Base-by-base conservation (phyloP, 2,113 vertebrate species). In the Proteles cristata region DNA sequence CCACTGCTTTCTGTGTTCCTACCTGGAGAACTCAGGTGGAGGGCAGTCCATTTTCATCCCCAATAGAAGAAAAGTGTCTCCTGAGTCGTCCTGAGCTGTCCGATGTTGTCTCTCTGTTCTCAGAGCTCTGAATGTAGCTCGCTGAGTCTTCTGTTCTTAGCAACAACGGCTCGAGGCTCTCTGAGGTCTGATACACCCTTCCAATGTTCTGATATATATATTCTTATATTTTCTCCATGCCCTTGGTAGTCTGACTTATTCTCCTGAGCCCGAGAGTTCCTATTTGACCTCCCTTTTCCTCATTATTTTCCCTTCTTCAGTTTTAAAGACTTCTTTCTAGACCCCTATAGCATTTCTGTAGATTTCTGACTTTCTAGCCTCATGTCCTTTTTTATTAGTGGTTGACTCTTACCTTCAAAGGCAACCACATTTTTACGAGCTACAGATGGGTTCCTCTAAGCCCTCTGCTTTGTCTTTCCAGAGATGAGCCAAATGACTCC, bases 71-170 rank as follows among this genome's bases (percentile, higher is more conserved):
- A n/a, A 58, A 33, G 26, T 8, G 1, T 17, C 17, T 19, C 69
- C 25, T 0, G n/a, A 6, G 11, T 31, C 45, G 26, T 48, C n/a
- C n/a, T 11, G 11, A 28, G 50, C 53, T 4, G 28, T 50, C 45
- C 1, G 0, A 17, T 4, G 17, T 1, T 33, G 15, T 55, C 28
- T 19, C 3, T 17, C 25, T 68, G 17, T 33, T 26, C 65, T n/a
- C 11, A 14, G 15, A 33, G 31, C 43, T 86, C 83, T 16, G 43
- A 5, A 9, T 3, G 85, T 9, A 12, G 85, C 48, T 28, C 11
- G 17, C 19, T 21, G 9, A 26, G 11, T 28, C 50, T 50, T 65
- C n/a, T 11, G 25, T 19, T 58, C 48, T 55, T 14, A 25, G 45
- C 19, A 53, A 31, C 83, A 19, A 39, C 14, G 9, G 65, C 89